Percentiles rank a stretch among this genome's conserved stretches.
Conservation (phyloP, 2,888 invertebrate species). For the Congeria kusceri region DNA sequence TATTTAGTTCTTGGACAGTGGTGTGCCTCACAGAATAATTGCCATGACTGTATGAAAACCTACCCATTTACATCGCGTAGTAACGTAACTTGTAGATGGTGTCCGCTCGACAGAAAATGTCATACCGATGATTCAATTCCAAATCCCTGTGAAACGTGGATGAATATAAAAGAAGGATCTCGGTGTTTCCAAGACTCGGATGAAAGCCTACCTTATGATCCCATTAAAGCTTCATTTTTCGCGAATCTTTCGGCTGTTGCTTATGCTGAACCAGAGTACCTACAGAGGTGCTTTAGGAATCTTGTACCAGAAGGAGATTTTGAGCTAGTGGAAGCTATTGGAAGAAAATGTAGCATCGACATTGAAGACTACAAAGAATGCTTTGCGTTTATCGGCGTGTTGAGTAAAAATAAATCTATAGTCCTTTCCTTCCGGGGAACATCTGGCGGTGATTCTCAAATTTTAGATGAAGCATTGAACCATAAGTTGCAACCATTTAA, state of each 20-base stretch:
- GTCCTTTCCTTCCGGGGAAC: conserved; percentile 37
- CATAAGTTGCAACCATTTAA: no score
- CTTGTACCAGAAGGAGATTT: background rate
- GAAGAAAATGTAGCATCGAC: conserved; percentile 2
- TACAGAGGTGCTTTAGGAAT: background rate
- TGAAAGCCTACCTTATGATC: conserved; percentile 5
- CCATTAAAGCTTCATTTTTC: conserved; percentile 5
- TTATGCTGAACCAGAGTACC: conserved; percentile 3
- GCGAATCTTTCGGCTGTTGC: conserved; percentile 20
- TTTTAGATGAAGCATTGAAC: no score
- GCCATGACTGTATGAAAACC: no score
- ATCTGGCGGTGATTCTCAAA: no score
- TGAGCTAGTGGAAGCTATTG: background rate
- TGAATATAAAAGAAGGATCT: background rate
- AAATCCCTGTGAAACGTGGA: background rate
- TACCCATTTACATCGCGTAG: background rate
- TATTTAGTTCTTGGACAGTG: no score
- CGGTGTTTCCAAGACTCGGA: background rate
- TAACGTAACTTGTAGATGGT: background rate
- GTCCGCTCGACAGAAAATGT: background rate
- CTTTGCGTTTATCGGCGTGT: conserved; percentile 32
- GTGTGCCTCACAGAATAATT: no score
- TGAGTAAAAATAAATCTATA: conserved; percentile 17
- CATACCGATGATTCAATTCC: no score
- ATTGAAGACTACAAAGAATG: conserved; percentile 21